Conservation (phyloP, 2,113 vertebrate genomes). For the Platysternon megacephalum region DNA sequence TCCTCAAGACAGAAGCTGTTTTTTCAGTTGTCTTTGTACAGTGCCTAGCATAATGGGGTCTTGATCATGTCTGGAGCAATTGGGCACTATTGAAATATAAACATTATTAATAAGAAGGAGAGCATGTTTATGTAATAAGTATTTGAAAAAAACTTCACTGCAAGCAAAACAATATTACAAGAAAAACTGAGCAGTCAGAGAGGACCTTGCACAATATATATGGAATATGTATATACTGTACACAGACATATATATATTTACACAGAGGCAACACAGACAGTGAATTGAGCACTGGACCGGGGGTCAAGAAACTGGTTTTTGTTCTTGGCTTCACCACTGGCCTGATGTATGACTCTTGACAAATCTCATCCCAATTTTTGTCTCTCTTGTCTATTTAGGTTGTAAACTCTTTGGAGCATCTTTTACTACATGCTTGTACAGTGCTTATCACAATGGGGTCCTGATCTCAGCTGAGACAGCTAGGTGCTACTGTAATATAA, state of each 20-base stretch:
- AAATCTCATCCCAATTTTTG: background rate
- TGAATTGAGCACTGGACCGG: background rate
- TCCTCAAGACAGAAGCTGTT: fast-evolving
- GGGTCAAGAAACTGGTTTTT: background rate
- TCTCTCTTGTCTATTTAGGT: background rate
- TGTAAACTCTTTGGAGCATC: background rate
- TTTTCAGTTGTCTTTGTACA: background rate
- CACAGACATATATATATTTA: background rate
- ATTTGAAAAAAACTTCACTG: background rate
- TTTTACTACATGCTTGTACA: background rate
- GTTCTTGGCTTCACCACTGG: background rate
- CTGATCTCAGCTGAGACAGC: background rate
- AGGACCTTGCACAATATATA: background rate
- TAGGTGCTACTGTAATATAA: background rate
- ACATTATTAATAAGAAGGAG: background rate
- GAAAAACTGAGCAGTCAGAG: background rate
- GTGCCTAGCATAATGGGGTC: background rate
- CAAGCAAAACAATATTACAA: background rate
- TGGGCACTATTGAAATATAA: background rate
- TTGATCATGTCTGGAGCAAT: background rate
- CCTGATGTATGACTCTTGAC: background rate
- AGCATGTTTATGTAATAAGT: background rate
- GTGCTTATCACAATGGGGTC: background rate
- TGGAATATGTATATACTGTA: background rate
- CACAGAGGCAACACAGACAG: background rate